These are phyloP conservation scores for Pseudopodoces humilis DNA, from an alignment of 2,113 vertebrate genomes.

Conservation along the genomic window DNA sequence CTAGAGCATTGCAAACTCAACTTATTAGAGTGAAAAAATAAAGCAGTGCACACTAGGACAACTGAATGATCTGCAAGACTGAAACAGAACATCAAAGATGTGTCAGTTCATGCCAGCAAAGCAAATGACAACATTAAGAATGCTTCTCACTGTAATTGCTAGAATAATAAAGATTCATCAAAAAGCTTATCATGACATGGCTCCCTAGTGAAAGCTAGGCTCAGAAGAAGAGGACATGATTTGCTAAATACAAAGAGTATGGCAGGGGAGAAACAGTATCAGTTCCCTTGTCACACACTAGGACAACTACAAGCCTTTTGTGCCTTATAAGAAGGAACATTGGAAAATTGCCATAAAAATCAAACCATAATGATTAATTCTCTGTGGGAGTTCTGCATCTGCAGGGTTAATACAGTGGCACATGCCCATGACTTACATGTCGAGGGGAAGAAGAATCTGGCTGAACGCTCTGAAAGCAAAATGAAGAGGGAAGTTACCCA, in stretches of 20 bases:
- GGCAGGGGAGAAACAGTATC: accelerated
- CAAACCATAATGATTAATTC: background rate
- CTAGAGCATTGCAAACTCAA: background rate
- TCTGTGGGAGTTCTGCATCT: conserved; percentile 32
- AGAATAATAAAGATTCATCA: background rate
- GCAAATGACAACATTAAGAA: background rate
- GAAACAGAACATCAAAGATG: background rate
- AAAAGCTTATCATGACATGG: background rate
- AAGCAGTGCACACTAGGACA: background rate
- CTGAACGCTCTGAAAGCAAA: conserved; percentile 89
- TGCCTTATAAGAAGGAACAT: background rate
- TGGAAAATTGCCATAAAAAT: background rate
- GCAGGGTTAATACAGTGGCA: conserved; percentile 27
- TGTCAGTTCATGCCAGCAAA: background rate
- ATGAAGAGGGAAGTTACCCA: background rate
- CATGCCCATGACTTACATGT: conserved; percentile 84
- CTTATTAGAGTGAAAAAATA: background rate
- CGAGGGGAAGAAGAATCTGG: conserved; percentile 97
- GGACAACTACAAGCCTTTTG: background rate
- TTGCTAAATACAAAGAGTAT: background rate
- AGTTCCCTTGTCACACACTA: background rate
- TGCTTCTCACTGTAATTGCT: background rate
- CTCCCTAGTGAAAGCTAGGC: background rate
- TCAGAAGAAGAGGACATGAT: background rate
- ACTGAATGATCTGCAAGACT: background rate